A percentile compares a stretch with the other conserved stretches of the same genome.
Conservation (phyloP, 2,888 invertebrate genomes). For the Allophyes oxyacanthae region DNA sequence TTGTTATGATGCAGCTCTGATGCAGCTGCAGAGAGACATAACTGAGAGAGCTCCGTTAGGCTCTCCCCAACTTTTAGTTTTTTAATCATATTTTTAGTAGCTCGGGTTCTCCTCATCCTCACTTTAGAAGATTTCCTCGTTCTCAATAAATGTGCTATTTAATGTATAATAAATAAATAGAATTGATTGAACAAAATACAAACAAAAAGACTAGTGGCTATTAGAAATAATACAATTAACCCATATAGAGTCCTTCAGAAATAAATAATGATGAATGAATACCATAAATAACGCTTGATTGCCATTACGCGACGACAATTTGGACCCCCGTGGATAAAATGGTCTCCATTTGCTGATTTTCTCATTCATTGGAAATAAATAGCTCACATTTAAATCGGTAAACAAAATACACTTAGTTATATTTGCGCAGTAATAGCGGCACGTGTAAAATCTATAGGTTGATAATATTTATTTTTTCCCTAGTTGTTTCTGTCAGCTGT, state of each 20-base stretch:
- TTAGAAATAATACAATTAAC: conserved; percentile 26
- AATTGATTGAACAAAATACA: no score
- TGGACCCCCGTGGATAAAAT: conserved; percentile 56
- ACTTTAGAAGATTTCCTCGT: no score
- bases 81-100: no score
- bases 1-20: no score
- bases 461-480: neutral
- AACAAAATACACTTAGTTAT: conserved; percentile 7
- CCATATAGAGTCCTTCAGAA: conserved; percentile 19
- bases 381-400: conserved; percentile 32
- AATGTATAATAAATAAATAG: no score
- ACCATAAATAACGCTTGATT: conserved; percentile 44
- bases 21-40: no score
- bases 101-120: no score
- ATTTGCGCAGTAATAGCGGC: neutral
- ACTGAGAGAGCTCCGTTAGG: no score
- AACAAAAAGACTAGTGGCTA: conserved; percentile 8
- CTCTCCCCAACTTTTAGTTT: no score
- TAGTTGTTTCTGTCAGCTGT: no score
- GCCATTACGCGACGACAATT: conserved; percentile 29
- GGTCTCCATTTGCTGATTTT: conserved; percentile 49
- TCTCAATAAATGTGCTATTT: no score
- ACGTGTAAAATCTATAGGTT: conserved; percentile 33
- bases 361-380: conserved; percentile 50
- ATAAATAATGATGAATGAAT: conserved; percentile 17